Conservation (phyloP, 23 tunicate species). For the Botrylloides violaceus region DNA sequence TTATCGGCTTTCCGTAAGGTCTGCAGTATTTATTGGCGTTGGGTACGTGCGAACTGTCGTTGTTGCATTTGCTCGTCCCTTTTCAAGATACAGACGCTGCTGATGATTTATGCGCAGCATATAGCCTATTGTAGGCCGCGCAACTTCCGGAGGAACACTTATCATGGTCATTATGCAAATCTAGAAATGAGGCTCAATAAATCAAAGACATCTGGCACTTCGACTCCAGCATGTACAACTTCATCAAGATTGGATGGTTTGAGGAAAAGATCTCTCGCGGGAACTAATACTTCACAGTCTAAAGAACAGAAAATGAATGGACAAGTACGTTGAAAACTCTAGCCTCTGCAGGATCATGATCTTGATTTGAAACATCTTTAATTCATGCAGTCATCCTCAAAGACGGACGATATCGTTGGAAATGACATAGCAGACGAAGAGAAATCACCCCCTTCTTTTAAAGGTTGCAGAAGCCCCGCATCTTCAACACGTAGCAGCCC, state of each 20-base stretch:
- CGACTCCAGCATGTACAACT: constrained; percentile 6
- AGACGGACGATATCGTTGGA: not conserved
- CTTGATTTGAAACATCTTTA: not conserved
- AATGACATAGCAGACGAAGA: constrained; percentile 3
- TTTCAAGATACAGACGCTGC: too few relatives aligned
- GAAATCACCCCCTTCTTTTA: constrained; percentile 15
- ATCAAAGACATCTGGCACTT: not conserved
- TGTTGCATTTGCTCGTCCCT: too few relatives aligned
- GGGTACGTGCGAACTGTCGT: too few relatives aligned
- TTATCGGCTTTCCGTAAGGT: too few relatives aligned
- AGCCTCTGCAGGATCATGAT: not conserved
- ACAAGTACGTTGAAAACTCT: not conserved
- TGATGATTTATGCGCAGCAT: too few relatives aligned
- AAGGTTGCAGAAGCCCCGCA: constrained; percentile 17
- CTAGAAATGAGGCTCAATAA: not conserved
- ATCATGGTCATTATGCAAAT: too few relatives aligned
- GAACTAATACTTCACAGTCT: constrained; percentile 7
- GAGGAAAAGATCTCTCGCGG: constrained; percentile 10
- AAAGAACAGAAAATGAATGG: constrained; percentile 6
- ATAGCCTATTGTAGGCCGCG: too few relatives aligned
- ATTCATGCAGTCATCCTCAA: not conserved
- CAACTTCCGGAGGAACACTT: too few relatives aligned
- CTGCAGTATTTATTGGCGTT: too few relatives aligned
- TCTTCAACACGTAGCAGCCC: constrained; percentile 25
- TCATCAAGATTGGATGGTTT: not conserved